phyloP scores from a whole-genome alignment of 2,113 vertebrate species.

The Heloderma charlesbogerti region DNA sequence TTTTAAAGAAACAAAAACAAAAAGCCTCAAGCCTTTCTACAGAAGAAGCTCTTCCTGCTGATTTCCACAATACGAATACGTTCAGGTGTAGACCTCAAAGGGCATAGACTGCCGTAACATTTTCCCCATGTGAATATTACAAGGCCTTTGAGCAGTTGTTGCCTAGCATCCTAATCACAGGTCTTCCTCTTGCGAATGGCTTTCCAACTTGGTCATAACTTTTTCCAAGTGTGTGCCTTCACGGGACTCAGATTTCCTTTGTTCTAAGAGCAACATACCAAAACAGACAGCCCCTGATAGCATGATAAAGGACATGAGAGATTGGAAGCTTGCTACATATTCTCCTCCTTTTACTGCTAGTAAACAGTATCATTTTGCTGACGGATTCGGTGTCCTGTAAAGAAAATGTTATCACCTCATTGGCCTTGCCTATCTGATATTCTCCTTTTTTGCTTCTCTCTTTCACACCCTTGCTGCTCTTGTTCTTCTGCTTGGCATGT shows the following conservation, averaged over 20 bases:
- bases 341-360: not conserved
- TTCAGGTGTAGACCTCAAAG: not conserved
- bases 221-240: not conserved
- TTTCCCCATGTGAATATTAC: not conserved
- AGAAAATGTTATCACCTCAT: not conserved
- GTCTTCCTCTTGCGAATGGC: not conserved
- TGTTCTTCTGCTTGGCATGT: not conserved
- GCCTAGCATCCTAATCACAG: not conserved
- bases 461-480: not conserved
- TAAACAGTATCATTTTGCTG: not conserved
- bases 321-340: not conserved
- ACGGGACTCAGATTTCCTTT: not conserved
- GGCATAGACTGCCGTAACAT: not conserved
- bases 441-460: not conserved
- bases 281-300: not conserved
- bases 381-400: not conserved
- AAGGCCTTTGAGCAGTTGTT: not conserved
- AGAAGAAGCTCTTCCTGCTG: constrained; percentile 1
- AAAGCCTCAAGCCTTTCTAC: not conserved
- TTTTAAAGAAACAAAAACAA: not conserved
- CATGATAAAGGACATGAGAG: too few species aligned
- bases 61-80: not conserved
- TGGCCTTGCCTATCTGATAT: not conserved
- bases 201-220: not conserved
- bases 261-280: not conserved